Base-by-base conservation (phyloP, 2,888 invertebrate genomes). In the Synergus umbraculus region DNA sequence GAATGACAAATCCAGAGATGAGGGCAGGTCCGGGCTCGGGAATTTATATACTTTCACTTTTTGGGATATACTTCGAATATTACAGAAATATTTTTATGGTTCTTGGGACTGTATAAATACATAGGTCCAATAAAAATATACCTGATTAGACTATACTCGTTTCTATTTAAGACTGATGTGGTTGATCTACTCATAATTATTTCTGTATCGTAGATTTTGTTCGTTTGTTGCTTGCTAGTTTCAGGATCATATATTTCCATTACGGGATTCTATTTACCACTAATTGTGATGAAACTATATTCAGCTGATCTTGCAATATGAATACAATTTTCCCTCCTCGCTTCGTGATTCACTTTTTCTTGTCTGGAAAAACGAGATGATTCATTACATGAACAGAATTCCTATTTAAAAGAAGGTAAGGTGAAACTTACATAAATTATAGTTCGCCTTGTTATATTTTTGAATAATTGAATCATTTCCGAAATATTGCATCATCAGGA, bases 341-440 rank as follows among this genome's bases (percentile, higher is more conserved):
- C 1, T 60, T 60, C 22, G 60, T 60, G 60, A 60, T 22, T 60
- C 60, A 60, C 60, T 22, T 60, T 60, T 60, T 60, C 60, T 12
- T 60, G 22, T 10, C 12, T 22, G 60, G 60, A 60, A 60, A 60
- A 60, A 4, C 60, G 22, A 18, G 22, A n/a, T 60, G 22, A 60
- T 13, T 60, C 60, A 60, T 60, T 60, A 46, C 0, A 9, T 9
- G 54, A 54, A 54, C 8, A 54, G n/a, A 54, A 54, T n/a, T 15
- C 54, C 54, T n/a, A 54, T 54, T 54, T 54, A n/a, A 54, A 5
- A 0, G n/a, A 54, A n/a, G n/a, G 9, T n/a, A 54, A 54, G 54
- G 54, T n/a, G n/a, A 54, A 54, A n/a, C 54, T n/a, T n/a, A 64
- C 64, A 63, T 63, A 41, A 64, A 64, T 64, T 54, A 54, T 9